Evolutionary conservation across 1,140 invertebrate genomes (phyloP).

Genomic region (Caligus rogercresseyi): DNA sequence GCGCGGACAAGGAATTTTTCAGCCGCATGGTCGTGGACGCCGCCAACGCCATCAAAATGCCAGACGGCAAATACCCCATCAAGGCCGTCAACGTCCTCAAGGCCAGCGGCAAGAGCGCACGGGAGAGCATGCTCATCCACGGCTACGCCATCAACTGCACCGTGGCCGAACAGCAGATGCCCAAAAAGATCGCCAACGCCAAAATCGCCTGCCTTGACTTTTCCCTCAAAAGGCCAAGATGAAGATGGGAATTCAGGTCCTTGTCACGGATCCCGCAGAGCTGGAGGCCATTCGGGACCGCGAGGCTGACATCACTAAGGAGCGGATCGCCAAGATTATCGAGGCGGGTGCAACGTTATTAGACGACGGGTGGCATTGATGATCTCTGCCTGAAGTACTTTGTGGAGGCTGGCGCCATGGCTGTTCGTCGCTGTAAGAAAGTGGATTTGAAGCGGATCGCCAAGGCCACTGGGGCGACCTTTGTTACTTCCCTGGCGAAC

Average conservation of each 20-base stretch:
- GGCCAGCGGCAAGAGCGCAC: constrained; percentile 81
- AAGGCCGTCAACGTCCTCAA: constrained; percentile 95
- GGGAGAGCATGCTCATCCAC: constrained; percentile 73
- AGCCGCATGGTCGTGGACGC: constrained; percentile 92
- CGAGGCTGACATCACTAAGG: constrained; percentile 93
- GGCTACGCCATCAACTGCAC: constrained; percentile 98
- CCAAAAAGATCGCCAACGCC: constrained; percentile 41
- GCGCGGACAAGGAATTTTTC: constrained; percentile 85
- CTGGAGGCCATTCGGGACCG: constrained; percentile 69
- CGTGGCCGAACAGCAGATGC: constrained; percentile 66
- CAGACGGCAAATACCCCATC: constrained; percentile 82
- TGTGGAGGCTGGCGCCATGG: constrained; percentile 91
- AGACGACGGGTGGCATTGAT: constrained; percentile 91
- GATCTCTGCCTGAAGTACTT: constrained; percentile 98
- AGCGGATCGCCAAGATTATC: constrained; percentile 88
- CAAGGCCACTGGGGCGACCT: constrained; percentile 91
- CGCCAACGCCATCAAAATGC: constrained; percentile 57
- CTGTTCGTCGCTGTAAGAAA: constrained; percentile 88
- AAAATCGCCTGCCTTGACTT: constrained; percentile 98
- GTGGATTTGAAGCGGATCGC: constrained; percentile 89
- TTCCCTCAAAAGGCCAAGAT: constrained; percentile 82
- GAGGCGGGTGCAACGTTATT: constrained; percentile 87
- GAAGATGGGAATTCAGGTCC: constrained; percentile 88
- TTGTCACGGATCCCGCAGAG: constrained; percentile 34
- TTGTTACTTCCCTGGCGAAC: constrained; percentile 81